phyloP scores from a whole-genome alignment of 2,888 invertebrate species.

The Drepana falcataria region DNA sequence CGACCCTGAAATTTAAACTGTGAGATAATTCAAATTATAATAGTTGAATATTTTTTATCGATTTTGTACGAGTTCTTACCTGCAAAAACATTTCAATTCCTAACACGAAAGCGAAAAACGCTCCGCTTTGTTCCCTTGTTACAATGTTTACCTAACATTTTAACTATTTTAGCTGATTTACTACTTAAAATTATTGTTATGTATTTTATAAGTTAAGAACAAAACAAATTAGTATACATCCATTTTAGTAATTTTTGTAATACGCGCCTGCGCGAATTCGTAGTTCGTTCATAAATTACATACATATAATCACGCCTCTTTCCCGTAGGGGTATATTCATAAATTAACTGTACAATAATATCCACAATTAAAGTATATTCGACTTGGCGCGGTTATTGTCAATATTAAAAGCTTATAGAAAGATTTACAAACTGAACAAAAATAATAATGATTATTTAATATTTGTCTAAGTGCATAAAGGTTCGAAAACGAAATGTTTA shows the following conservation, averaged over 20 bases:
- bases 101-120: constrained; percentile 54
- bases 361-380: too few relatives aligned
- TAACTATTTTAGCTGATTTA: constrained; percentile 33
- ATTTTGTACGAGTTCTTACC: constrained; percentile 40
- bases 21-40: constrained; percentile 5
- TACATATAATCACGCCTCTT: too few relatives aligned
- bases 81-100: constrained; percentile 74
- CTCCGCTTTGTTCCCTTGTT: constrained; percentile 50
- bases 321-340: too few relatives aligned
- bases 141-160: constrained; percentile 54
- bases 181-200: constrained; percentile 34
- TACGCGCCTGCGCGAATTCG: constrained; percentile 28
- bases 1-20: constrained; percentile 59
- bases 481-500: too few relatives aligned
- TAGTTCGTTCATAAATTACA: constrained; percentile 4
- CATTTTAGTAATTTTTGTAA: constrained; percentile 22
- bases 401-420: too few relatives aligned
- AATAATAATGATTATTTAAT: too few relatives aligned
- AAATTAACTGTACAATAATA: too few relatives aligned
- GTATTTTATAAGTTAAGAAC: too few relatives aligned
- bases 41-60: constrained; percentile 27
- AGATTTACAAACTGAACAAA: too few relatives aligned
- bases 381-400: too few relatives aligned
- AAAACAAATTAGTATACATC: constrained; percentile 8
- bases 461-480: too few relatives aligned